Percentiles rank a stretch among this genome's conserved stretches.
Evolutionary conservation across 2,797 vertebrate genomes (phyloP).

Genomic region (Galaxias olidus): DNA sequence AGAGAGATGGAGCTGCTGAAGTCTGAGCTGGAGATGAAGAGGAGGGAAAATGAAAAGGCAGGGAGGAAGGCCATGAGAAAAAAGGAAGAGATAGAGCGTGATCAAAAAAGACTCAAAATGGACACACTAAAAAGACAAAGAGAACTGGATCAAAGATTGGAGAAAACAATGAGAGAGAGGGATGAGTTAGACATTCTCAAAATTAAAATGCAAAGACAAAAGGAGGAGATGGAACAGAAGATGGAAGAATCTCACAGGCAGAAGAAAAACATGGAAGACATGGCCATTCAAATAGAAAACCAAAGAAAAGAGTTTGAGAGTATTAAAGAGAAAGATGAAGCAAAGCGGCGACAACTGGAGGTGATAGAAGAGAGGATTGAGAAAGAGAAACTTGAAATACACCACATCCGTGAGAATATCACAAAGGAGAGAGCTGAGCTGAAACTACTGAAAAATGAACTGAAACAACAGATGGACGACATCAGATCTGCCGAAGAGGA

Average conservation of each 20-base stretch:
- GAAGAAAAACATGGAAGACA: no score
- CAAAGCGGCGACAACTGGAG: slow-evolving; percentile 8
- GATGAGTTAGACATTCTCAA: not conserved
- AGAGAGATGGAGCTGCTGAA: slow-evolving; percentile 11
- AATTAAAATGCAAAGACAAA: not conserved
- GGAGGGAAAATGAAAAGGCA: no score
- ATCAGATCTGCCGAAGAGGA: not conserved
- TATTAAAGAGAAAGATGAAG: not conserved
- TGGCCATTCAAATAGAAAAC: no score
- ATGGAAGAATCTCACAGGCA: no score
- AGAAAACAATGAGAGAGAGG: not conserved
- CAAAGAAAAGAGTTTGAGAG: slow-evolving; percentile 5
- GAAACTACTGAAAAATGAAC: slow-evolving; percentile 14
- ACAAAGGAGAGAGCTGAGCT: slow-evolving; percentile 14
- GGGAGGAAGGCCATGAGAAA: no score
- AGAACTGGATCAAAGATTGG: no score
- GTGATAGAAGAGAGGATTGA: slow-evolving; percentile 10
- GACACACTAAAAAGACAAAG: no score
- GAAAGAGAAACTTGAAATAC: slow-evolving; percentile 30
- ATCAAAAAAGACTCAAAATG: no score
- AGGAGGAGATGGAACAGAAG: no score
- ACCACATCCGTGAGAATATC: slow-evolving; percentile 14
- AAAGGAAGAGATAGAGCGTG: no score
- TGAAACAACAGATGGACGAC: slow-evolving; percentile 22
- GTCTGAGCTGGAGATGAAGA: no score